These are phyloP conservation scores for Characodon lateralis DNA, from an alignment of 2,797 vertebrate species.

Conservation along the genomic window DNA sequence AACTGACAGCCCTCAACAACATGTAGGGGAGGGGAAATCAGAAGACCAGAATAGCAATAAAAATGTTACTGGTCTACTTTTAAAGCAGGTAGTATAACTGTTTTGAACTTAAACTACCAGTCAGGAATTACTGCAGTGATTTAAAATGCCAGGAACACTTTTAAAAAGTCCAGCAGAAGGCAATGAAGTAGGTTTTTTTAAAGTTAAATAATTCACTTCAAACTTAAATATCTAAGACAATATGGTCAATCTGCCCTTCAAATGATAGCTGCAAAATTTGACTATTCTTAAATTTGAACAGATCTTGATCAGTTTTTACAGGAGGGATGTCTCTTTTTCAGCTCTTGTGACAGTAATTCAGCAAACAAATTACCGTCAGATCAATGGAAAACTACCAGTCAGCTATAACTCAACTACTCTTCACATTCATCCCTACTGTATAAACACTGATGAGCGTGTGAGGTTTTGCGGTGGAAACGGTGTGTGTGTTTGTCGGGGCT, in stretches of 20 bases:
- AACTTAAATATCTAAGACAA: not conserved
- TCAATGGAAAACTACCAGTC: not conserved
- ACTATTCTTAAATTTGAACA: not conserved
- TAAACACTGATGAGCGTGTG: constrained; percentile 8
- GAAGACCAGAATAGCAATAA: not conserved
- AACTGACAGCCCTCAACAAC: not conserved
- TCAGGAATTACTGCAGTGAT: too few relatives aligned
- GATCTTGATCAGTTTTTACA: not conserved
- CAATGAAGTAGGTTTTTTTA: not conserved
- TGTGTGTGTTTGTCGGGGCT: constrained; percentile 47
- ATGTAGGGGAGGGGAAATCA: too few relatives aligned
- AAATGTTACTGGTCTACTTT: not conserved
- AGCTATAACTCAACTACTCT: not conserved
- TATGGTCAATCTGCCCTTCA: too few relatives aligned
- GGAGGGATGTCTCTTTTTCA: not conserved
- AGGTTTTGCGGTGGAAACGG: constrained; percentile 33
- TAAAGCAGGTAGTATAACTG: too few relatives aligned
- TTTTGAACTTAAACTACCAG: too few relatives aligned
- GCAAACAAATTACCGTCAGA: too few relatives aligned
- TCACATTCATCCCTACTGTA: not conserved
- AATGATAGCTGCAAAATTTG: not conserved
- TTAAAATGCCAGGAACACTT: not conserved
- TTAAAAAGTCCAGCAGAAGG: not conserved
- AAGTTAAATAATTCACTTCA: not conserved
- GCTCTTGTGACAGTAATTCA: too few relatives aligned